A percentile compares a stretch with the other conserved stretches of the same genome.
These are phyloP conservation scores for Elanoides forficatus DNA, from an alignment of 2,113 vertebrate species.

Conservation along the genomic window DNA sequence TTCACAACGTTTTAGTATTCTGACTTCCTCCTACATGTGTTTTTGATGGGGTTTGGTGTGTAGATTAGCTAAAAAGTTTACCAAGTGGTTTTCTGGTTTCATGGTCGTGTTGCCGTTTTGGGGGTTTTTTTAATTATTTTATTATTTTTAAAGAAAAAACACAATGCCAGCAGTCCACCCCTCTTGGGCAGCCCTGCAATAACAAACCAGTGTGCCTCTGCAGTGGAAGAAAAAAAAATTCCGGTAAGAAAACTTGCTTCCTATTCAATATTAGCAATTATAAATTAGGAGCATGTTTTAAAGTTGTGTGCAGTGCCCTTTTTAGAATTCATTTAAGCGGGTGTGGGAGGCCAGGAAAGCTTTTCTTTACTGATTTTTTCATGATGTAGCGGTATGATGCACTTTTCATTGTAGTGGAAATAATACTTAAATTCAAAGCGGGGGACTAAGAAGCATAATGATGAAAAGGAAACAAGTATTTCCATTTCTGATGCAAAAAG, in stretches of 20 bases:
- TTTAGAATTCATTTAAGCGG: not conserved
- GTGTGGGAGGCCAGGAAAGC: not conserved
- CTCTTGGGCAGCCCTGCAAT: constrained; percentile 69
- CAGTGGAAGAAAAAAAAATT: constrained; percentile 73
- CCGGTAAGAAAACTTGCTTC: constrained; percentile 57
- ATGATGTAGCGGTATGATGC: not conserved
- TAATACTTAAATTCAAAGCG: not conserved
- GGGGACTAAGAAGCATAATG: not conserved
- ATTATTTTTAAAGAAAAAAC: constrained; percentile 71
- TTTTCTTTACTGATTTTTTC: not conserved
- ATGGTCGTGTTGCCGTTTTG: not conserved
- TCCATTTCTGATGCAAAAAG: not conserved
- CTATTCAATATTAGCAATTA: not conserved
- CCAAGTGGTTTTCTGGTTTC: not conserved
- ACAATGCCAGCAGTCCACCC: constrained; percentile 65
- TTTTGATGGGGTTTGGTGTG: not conserved
- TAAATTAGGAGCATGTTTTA: not conserved
- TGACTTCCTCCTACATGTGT: fast-evolving
- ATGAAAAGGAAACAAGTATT: not conserved
- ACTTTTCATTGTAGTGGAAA: not conserved
- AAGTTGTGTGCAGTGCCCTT: not conserved
- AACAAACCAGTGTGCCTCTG: constrained; percentile 71
- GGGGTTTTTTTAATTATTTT: not conserved
- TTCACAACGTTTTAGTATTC: not conserved
- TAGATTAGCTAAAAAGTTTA: not conserved